These are phyloP conservation scores for Diabrotica virgifera DNA, from an alignment of 1,140 invertebrate genomes.

Conservation along the genomic window DNA sequence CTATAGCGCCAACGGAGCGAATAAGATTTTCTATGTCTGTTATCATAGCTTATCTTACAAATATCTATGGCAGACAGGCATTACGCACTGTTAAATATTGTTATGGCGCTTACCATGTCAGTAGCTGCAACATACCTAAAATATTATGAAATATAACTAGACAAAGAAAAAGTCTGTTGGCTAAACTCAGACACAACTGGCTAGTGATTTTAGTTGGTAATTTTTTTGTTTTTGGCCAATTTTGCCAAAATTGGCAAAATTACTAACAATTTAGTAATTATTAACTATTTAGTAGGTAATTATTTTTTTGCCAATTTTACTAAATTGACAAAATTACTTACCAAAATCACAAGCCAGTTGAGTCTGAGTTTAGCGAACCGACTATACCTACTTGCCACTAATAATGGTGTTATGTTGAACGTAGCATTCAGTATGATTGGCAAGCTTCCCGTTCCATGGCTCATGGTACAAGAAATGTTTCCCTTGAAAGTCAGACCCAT, in stretches of 20 bases:
- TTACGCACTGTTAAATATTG: constrained; percentile 64
- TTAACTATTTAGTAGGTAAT: too few species aligned
- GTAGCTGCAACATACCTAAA: constrained; percentile 55
- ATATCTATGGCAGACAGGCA: constrained; percentile 63
- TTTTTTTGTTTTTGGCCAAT: too few species aligned
- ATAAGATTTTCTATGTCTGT: constrained; percentile 67
- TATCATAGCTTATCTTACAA: constrained; percentile 65
- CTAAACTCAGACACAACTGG: too few species aligned
- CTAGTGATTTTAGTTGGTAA: too few species aligned
- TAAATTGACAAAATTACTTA: too few species aligned
- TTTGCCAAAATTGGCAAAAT: too few species aligned
- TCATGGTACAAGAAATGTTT: constrained; percentile 71
- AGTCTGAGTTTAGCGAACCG: too few species aligned
- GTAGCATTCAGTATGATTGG: constrained; percentile 72
- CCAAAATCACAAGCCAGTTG: too few species aligned
- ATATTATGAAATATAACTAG: constrained; percentile 44
- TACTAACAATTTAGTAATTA: too few species aligned
- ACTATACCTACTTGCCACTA: constrained; percentile 58
- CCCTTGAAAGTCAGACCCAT: constrained; percentile 64
- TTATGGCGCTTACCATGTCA: constrained; percentile 63
- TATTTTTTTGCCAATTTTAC: too few species aligned
- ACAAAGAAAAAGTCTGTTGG: constrained; percentile 47
- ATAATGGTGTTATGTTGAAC: constrained; percentile 63
- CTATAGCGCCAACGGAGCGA: too few species aligned
- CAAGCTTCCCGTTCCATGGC: constrained; percentile 70